phyloP scores from a whole-genome alignment of 1,140 invertebrate species.

The Aphis gossypii region DNA sequence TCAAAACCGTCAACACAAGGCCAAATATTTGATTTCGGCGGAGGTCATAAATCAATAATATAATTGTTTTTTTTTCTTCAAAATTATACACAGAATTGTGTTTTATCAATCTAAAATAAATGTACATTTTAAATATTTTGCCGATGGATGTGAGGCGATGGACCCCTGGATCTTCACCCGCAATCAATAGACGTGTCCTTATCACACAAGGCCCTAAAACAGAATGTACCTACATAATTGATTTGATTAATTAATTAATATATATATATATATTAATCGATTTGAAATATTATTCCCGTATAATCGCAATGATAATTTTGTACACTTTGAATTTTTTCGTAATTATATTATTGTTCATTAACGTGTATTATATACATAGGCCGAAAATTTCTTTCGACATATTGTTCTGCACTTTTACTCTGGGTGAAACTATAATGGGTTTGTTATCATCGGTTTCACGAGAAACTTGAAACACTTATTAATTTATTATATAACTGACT shows the following conservation, averaged over 20 bases:
- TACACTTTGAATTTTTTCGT: background rate
- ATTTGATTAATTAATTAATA: background rate
- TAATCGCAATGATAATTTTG: background rate
- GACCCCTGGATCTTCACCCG: background rate
- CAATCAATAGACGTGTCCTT: background rate
- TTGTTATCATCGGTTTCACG: background rate
- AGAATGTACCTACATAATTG: background rate
- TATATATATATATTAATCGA: background rate
- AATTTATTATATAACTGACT: background rate
- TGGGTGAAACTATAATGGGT: background rate
- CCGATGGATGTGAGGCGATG: background rate
- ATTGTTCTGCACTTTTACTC: background rate
- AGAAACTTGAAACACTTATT: background rate
- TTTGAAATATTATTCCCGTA: background rate
- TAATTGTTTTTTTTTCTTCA: background rate
- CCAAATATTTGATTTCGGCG: background rate
- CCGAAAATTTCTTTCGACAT: background rate
- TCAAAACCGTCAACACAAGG: background rate
- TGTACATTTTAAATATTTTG: background rate
- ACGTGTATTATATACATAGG: background rate
- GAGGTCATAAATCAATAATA: conserved; percentile 17
- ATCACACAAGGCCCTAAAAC: conserved; percentile 6
- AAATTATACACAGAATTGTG: background rate
- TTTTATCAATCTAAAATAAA: background rate
- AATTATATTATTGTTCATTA: background rate